Base-by-base conservation (phyloP, 2,113 vertebrate species). In the Meles meles region DNA sequence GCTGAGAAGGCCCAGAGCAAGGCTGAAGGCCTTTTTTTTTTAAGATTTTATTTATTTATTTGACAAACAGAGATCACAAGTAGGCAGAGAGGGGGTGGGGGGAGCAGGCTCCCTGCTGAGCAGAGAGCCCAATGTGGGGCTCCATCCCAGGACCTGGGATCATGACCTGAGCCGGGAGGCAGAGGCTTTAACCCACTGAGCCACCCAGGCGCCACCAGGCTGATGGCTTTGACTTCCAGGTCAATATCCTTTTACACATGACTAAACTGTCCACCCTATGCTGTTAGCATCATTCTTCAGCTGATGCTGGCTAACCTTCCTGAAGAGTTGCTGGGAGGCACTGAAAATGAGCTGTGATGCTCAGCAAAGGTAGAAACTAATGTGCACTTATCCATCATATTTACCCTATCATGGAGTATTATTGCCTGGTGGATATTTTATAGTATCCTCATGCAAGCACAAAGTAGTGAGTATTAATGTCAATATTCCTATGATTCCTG, bases 261-360 rank as follows among this genome's bases (percentile, higher is more conserved):
- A 15, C 13, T 63, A 72, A 1, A 0, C n/a, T 44, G n/a, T 47
- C 37, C 23, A 65, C 34, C 1, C 7, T 1, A 11, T 6, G 27
- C 12, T 7, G 0, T 55, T 67, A n/a, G n/a, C 12, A 2, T 55
- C 20, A 27, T 65, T 57, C 59, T 67, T n/a, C 23, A 57, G 2
- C 21, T 59, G 59, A 18, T 3, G 13, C 25, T 49, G n/a, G 20
- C 23, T 49, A n/a, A 74, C 12, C 8, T 6, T 34, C 23, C 11
- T 57, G 49, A 77, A 10, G 39, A 42, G 21, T 9, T 47, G 52
- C 6, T 42, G 11, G 27, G 14, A 47, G 3, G 25, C 27, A 67
- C 25, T 15, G 8, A 13, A 34, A 4, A 52, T 7, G 8, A 27
- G 13, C 13, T 39, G 2, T 34, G 31, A 27, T 12, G 18, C 10